A percentile compares a stretch with the other conserved stretches of the same genome.
phyloP scores from a whole-genome alignment of 2,113 vertebrate genomes.

The Columbina picui region DNA sequence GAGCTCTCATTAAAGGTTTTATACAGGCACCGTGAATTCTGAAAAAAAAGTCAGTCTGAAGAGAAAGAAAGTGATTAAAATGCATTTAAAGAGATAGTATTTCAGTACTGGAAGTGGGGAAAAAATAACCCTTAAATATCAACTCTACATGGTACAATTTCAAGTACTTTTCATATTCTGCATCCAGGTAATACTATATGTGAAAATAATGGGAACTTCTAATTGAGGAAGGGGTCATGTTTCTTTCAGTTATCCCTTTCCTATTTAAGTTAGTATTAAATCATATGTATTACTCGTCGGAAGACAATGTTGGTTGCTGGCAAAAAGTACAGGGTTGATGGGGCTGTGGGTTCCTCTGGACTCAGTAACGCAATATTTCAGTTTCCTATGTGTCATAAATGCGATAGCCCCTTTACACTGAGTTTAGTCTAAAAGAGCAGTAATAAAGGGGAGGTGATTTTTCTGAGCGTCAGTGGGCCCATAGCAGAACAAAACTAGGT shows the following conservation, averaged over 20 bases:
- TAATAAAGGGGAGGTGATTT: neutral
- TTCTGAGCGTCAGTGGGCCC: neutral
- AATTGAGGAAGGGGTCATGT: neutral
- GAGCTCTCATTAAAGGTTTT: neutral
- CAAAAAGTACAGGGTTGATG: neutral
- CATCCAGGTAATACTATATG: neutral
- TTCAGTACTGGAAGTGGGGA: neutral
- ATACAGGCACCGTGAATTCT: neutral
- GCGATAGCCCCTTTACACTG: neutral
- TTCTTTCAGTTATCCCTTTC: neutral
- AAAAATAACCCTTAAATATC: neutral
- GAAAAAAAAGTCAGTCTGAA: neutral
- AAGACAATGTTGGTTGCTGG: neutral
- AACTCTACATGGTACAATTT: neutral
- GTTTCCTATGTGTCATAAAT: rapidly evolving
- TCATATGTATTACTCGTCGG: neutral
- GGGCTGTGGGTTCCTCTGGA: neutral
- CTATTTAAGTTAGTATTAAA: neutral
- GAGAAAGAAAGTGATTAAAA: neutral
- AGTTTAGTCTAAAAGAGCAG: neutral
- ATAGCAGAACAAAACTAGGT: neutral
- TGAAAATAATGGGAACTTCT: neutral
- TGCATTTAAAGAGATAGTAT: neutral
- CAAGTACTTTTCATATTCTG: neutral
- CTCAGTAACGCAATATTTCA: neutral